Percentiles rank a stretch among this genome's conserved stretches.
Evolutionary conservation across 2,888 invertebrate genomes (phyloP).

Genomic region (Stegophylla sp.): DNA sequence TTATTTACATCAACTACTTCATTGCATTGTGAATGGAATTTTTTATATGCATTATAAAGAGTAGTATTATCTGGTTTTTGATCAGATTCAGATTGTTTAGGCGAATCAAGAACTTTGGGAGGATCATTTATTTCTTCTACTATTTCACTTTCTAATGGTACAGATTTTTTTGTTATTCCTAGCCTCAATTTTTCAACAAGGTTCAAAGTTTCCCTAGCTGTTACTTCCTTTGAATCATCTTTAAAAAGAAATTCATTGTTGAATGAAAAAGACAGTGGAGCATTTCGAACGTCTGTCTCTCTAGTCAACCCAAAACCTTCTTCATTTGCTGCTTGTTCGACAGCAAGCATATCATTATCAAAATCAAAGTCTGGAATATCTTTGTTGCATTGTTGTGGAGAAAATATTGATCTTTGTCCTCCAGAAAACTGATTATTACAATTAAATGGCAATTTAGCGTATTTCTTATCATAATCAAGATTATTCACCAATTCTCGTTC

Average conservation of each 20-base stretch:
- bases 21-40: slow-evolving; percentile 61
- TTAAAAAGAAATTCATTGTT: slow-evolving; percentile 74
- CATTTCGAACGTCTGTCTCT: slow-evolving; percentile 66
- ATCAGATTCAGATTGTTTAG: slow-evolving; percentile 38
- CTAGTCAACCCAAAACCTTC: slow-evolving; percentile 72
- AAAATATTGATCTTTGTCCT: slow-evolving; percentile 72
- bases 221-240: slow-evolving; percentile 82
- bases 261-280: slow-evolving; percentile 46
- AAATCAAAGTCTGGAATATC: slow-evolving; percentile 71
- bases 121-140: slow-evolving; percentile 45
- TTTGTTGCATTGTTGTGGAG: slow-evolving; percentile 72
- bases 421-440: slow-evolving; percentile 53
- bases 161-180: slow-evolving; percentile 66
- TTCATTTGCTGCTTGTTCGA: slow-evolving; percentile 70
- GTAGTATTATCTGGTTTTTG: slow-evolving; percentile 45
- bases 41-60: slow-evolving; percentile 50
- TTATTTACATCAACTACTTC: slow-evolving; percentile 64
- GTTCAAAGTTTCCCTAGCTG: slow-evolving; percentile 82
- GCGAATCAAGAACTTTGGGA: slow-evolving; percentile 41
- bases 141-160: slow-evolving; percentile 42
- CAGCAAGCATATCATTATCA: slow-evolving; percentile 70
- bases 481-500: slow-evolving; percentile 52
- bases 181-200: slow-evolving; percentile 82
- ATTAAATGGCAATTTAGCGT: slow-evolving; percentile 42
- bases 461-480: slow-evolving; percentile 50